A percentile compares a stretch with the other conserved stretches of the same genome.
Evolutionary conservation across 2,888 invertebrate species (phyloP).

Genomic region (Leucophora obtusa): DNA sequence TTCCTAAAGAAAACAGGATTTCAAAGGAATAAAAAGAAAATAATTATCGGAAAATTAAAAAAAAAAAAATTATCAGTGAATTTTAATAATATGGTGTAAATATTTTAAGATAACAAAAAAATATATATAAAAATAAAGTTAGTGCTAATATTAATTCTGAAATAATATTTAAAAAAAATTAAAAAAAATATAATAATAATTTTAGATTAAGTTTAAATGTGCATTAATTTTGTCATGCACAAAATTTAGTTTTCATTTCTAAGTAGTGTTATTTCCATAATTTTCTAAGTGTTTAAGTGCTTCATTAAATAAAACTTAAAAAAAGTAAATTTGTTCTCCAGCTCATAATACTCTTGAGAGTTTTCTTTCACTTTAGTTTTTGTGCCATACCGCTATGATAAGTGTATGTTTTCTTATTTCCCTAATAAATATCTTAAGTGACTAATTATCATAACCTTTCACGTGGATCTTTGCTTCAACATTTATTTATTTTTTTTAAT

Average conservation of each 20-base stretch:
- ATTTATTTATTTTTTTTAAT: not conserved
- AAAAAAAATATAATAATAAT: not conserved
- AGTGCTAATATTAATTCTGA: too few species aligned
- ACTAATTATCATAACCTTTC: constrained; percentile 33
- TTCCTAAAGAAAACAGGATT: not conserved
- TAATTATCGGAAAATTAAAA: not conserved
- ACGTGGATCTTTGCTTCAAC: not conserved
- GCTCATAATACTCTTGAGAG: not conserved
- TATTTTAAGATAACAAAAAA: not conserved
- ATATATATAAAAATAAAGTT: not conserved
- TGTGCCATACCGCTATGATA: not conserved
- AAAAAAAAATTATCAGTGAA: not conserved
- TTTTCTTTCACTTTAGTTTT: not conserved
- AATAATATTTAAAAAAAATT: not conserved
- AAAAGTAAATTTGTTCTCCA: not conserved
- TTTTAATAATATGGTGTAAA: too few species aligned
- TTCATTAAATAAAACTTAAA: not conserved
- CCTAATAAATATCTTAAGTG: constrained; percentile 35
- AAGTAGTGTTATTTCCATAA: not conserved
- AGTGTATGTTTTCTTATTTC: constrained; percentile 21
- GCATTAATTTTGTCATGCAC: not conserved
- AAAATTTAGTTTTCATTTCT: not conserved
- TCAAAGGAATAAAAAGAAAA: not conserved
- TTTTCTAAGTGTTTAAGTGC: not conserved
- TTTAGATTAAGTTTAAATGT: too few species aligned